Evolutionary conservation across 2,888 invertebrate genomes (phyloP).

Genomic region (Aspidiotus rigidus): DNA sequence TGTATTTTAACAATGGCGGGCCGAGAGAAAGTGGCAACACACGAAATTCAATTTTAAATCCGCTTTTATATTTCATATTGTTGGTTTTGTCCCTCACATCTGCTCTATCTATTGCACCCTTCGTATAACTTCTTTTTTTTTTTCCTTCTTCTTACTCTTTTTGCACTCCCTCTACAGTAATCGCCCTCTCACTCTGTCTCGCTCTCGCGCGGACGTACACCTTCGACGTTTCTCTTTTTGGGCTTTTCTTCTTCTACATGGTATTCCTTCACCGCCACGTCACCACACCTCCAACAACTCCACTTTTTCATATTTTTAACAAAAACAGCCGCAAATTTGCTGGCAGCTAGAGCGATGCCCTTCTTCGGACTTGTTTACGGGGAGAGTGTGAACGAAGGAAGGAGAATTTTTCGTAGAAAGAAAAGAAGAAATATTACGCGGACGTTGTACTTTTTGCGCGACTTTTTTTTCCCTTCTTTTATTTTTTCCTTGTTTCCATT

Average conservation of each 20-base stretch:
- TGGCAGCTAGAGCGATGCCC: slow-evolving; percentile 25
- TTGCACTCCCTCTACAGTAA: not conserved
- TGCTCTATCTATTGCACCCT: slow-evolving; percentile 28
- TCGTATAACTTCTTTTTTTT: not conserved
- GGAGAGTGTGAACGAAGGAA: not conserved
- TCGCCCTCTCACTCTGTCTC: not conserved
- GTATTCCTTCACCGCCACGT: not conserved
- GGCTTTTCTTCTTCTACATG: slow-evolving; percentile 8
- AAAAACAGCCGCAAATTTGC: slow-evolving; percentile 28
- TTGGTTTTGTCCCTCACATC: slow-evolving; percentile 32
- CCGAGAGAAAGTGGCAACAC: slow-evolving; percentile 32
- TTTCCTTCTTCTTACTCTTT: not conserved
- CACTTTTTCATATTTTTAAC: slow-evolving; percentile 4
- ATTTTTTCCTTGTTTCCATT: not conserved
- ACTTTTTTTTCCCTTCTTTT: not conserved
- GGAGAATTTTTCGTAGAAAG: not conserved
- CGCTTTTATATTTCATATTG: slow-evolving; percentile 34
- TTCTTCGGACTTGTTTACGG: slow-evolving; percentile 5
- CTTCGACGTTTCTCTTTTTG: not conserved
- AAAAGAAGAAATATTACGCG: slow-evolving; percentile 7
- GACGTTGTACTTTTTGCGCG: slow-evolving; percentile 10
- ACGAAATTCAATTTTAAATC: slow-evolving; percentile 34
- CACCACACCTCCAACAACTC: slow-evolving; percentile 22
- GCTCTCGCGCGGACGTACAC: too few species aligned
- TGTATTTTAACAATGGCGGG: slow-evolving; percentile 33